Evolutionary conservation across 2,113 vertebrate species (phyloP).

Genomic region (Heloderma charlesbogerti): DNA sequence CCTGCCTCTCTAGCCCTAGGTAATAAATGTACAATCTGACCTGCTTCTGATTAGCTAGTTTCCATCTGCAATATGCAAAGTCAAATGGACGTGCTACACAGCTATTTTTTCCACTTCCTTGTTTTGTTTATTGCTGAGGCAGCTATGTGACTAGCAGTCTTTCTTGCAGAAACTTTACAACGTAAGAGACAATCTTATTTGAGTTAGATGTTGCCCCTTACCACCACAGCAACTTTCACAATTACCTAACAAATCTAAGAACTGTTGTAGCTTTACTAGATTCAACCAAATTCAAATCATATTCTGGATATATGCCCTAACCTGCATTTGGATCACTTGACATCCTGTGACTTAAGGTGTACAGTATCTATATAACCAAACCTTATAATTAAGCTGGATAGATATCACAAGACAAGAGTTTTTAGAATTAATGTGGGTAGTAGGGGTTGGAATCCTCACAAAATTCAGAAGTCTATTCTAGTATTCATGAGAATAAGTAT

Average conservation of each 20-base stretch:
- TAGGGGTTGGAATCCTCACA: background rate
- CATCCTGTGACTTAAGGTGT: background rate
- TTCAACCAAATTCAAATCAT: background rate
- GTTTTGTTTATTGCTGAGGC: background rate
- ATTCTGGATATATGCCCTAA: background rate
- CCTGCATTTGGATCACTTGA: background rate
- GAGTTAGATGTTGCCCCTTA: background rate
- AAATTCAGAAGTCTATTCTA: background rate
- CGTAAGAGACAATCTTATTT: background rate
- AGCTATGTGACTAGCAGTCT: background rate
- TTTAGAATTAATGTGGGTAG: background rate
- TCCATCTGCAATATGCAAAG: background rate
- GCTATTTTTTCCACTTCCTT: background rate
- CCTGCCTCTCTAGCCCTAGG: background rate
- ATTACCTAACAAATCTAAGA: background rate
- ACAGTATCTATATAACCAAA: background rate
- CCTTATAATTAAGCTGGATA: background rate
- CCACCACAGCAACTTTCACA: background rate
- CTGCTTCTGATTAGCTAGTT: background rate
- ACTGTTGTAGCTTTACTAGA: background rate
- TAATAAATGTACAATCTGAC: background rate
- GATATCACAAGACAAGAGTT: background rate
- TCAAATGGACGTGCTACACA: background rate
- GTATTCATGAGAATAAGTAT: background rate
- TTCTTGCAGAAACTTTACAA: background rate